phyloP scores from a whole-genome alignment of 1,140 invertebrate genomes.

The Araneus ventricosus region DNA sequence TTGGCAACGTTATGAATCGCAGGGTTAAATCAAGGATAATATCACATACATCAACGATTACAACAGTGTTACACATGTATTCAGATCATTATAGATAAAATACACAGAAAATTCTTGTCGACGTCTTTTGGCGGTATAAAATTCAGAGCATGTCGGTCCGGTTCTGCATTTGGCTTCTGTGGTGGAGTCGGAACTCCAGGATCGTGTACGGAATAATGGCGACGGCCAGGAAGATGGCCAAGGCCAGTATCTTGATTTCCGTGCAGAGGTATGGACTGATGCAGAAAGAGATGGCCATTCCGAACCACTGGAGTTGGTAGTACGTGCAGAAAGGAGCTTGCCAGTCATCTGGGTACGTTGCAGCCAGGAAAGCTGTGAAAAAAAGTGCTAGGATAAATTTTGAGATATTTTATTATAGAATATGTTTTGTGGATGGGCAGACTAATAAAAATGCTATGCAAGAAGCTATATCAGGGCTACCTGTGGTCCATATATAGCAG shows the following conservation, averaged over 20 bases:
- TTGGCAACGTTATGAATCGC: no score
- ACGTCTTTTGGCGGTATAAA: not conserved
- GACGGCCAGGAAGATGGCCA: slow-evolving; percentile 41
- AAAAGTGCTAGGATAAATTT: no score
- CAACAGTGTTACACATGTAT: no score
- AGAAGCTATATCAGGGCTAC: no score
- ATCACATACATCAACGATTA: no score
- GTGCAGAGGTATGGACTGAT: slow-evolving; percentile 62
- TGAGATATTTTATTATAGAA: no score
- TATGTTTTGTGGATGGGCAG: no score
- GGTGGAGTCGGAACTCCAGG: slow-evolving; percentile 66
- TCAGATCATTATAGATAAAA: no score
- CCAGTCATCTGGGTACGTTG: slow-evolving; percentile 72
- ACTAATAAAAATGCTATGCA: no score
- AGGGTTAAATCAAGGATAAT: no score
- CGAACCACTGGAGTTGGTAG: slow-evolving; percentile 63
- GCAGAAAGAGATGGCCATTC: slow-evolving; percentile 47
- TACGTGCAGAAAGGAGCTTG: slow-evolving; percentile 64
- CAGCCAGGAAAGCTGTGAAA: slow-evolving; percentile 70
- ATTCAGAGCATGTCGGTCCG: slow-evolving; percentile 54
- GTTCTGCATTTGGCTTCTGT: slow-evolving; percentile 44
- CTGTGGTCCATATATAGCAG: no score
- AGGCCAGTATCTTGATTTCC: slow-evolving; percentile 64
- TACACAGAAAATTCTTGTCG: not conserved
- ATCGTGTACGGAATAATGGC: slow-evolving; percentile 70